Evolutionary conservation across 2,797 vertebrate genomes (phyloP).

Genomic region (Brachyalestes nurse): DNA sequence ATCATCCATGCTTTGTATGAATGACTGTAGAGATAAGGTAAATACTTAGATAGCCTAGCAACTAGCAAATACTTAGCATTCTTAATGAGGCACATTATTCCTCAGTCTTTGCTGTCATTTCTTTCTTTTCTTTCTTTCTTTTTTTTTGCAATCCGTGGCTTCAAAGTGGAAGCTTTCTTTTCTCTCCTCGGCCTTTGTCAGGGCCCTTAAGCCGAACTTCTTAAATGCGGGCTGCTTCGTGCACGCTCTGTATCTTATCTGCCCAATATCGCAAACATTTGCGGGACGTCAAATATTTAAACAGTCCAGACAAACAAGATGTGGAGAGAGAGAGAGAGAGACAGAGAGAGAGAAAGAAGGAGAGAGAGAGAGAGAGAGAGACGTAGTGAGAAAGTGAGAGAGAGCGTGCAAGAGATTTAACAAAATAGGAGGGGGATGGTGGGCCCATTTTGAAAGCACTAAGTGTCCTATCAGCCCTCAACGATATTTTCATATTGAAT

Average conservation of each 20-base stretch:
- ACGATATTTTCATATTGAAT: constrained; percentile 80
- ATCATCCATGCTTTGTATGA: constrained; percentile 6
- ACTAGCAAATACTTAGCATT: constrained; percentile 74
- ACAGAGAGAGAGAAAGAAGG: constrained; percentile 6
- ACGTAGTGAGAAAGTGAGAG: not conserved
- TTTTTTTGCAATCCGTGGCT: constrained; percentile 70
- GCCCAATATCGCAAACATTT: constrained; percentile 78
- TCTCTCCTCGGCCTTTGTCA: constrained; percentile 74
- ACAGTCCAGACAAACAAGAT: constrained; percentile 76
- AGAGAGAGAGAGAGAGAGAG: constrained; percentile 1
- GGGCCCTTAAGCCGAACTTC: constrained; percentile 76
- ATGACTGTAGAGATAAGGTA: constrained; percentile 62
- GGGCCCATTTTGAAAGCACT: constrained; percentile 71
- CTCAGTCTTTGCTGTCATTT: constrained; percentile 63
- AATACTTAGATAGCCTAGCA: constrained; percentile 64
- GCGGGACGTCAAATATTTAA: constrained; percentile 84
- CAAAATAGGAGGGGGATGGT: constrained; percentile 24
- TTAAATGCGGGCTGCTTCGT: constrained; percentile 79
- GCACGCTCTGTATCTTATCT: constrained; percentile 80
- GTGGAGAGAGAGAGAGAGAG: not conserved
- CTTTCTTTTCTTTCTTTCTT: not conserved
- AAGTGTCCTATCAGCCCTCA: constrained; percentile 69
- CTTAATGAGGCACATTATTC: constrained; percentile 79
- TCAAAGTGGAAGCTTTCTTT: constrained; percentile 75
- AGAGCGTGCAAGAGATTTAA: constrained; percentile 3